Percentiles rank a stretch among this genome's conserved stretches.
Conservation (phyloP, 2,113 vertebrate genomes). For the Paramormyrops kingsleyae region DNA sequence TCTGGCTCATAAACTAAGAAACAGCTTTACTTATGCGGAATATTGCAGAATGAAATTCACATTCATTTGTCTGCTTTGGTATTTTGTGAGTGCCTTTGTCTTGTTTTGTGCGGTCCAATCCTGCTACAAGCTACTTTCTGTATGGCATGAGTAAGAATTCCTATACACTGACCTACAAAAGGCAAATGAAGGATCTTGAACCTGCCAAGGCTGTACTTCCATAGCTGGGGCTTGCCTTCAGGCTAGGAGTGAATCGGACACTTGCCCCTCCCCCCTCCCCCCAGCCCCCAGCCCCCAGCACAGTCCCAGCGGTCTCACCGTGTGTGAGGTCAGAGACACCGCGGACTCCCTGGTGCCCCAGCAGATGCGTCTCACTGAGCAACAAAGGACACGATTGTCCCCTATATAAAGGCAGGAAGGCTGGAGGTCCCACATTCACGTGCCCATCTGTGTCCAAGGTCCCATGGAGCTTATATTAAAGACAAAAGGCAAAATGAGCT, state of each 20-base stretch:
- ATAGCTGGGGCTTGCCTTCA: not conserved
- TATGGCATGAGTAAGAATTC: not conserved
- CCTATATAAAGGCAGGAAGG: not conserved
- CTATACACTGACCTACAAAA: not conserved
- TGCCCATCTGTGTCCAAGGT: not conserved
- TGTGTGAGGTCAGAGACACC: not conserved
- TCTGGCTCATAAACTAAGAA: not conserved
- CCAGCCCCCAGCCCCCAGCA: not conserved
- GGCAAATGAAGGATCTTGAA: not conserved
- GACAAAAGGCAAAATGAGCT: not conserved
- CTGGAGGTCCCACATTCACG: not conserved
- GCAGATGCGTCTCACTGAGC: not conserved
- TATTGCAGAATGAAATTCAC: not conserved
- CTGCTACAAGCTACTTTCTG: not conserved
- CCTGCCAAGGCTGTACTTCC: not conserved
- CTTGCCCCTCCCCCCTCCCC: not conserved
- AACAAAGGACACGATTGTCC: not conserved
- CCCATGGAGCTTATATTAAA: not conserved
- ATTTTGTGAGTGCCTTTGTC: not conserved
- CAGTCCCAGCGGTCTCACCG: not conserved
- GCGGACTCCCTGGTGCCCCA: not conserved
- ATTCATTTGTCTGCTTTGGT: not conserved
- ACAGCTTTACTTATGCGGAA: not conserved
- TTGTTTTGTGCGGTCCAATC: not conserved
- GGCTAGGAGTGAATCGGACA: not conserved